Evolutionary conservation across 2,888 invertebrate species (phyloP).

Genomic region (Scaptomyza cyrtandrae): DNA sequence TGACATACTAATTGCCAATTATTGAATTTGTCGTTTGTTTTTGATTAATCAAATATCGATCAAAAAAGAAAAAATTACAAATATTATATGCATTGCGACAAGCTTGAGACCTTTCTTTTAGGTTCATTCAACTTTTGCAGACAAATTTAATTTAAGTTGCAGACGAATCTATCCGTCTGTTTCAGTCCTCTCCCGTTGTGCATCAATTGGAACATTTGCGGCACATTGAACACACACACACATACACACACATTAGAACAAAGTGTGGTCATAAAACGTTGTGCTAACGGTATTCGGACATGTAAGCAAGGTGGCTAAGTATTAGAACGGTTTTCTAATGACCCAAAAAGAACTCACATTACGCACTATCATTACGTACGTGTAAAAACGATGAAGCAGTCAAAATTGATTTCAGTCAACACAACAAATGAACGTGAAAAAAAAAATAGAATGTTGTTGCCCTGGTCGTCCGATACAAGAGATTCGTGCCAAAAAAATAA

Average conservation of each 20-base stretch:
- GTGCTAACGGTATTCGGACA: slow-evolving; percentile 63
- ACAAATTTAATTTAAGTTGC: slow-evolving; percentile 66
- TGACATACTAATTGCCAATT: slow-evolving; percentile 12
- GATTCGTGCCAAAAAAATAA: slow-evolving; percentile 49
- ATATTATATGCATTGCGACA: slow-evolving; percentile 39
- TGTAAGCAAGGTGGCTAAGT: slow-evolving; percentile 66
- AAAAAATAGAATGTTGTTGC: slow-evolving; percentile 39
- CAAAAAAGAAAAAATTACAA: too few species aligned
- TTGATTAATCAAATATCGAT: too few species aligned
- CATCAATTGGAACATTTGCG: slow-evolving; percentile 51
- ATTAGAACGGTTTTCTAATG: slow-evolving; percentile 66
- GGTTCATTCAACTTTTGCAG: slow-evolving; percentile 69
- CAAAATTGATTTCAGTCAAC: slow-evolving; percentile 51
- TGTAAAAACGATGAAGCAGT: slow-evolving; percentile 39
- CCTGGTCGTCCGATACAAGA: slow-evolving; percentile 11
- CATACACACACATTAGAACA: slow-evolving; percentile 17
- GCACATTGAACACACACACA: slow-evolving; percentile 16
- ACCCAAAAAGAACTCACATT: slow-evolving; percentile 40
- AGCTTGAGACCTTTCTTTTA: slow-evolving; percentile 47
- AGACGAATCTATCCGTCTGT: slow-evolving; percentile 12
- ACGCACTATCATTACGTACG: slow-evolving; percentile 44
- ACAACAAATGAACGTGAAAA: slow-evolving; percentile 10
- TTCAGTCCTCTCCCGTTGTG: slow-evolving; percentile 19
- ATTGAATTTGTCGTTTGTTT: slow-evolving; percentile 21
- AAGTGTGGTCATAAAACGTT: slow-evolving; percentile 55